Evolutionary conservation across 1,140 invertebrate species (phyloP), one percentile per base, ranked within the genome.

Genomic region (Sitodiplosis mosellana): DNA sequence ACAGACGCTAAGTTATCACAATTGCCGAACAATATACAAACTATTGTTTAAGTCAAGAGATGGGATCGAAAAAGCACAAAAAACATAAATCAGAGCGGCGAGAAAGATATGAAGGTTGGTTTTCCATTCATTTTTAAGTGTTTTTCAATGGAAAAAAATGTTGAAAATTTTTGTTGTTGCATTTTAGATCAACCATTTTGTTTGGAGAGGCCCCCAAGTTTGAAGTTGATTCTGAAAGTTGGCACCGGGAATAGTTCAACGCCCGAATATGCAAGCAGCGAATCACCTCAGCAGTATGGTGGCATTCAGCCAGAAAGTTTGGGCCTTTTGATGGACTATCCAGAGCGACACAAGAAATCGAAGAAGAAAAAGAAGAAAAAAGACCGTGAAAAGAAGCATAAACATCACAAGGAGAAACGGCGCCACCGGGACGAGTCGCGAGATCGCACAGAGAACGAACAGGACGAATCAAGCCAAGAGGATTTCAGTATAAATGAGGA

Each of bases 151-250:
- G 14, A 38, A 38, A n/a, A 2, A 14, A n/a, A 14, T 38, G 15
- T 7, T 36, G 27, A 27, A 27, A 27, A 27, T 27, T 27, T 5
- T 27, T 27, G 47, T 42, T 6, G 17, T 46, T 43, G 12, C 45
- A n/a, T 38, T n/a, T 37, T 50, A 60, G 64, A 65, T 46, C 49
- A 53, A 51, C 65, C 69, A 46, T 70, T 65, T 51, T 64, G 64
- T 48, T 67, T 65, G 48, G 64, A 73, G 15, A 69, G 77, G 51
- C 76, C 77, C 22, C 69, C 71, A 33, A 72, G 72, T 34, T 56
- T 87, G 20, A 85, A 86, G 58, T 62, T 88, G 27, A 87, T 88
- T 43, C 59, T 89, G 18, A 88, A 87, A 66, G 83, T 88, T n/a
- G 78, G 77, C 3, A 27, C 27, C 4, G 79, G 74, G 17, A 73